Conservation (phyloP, 2,888 invertebrate species). For the Epicampocera succincta region DNA sequence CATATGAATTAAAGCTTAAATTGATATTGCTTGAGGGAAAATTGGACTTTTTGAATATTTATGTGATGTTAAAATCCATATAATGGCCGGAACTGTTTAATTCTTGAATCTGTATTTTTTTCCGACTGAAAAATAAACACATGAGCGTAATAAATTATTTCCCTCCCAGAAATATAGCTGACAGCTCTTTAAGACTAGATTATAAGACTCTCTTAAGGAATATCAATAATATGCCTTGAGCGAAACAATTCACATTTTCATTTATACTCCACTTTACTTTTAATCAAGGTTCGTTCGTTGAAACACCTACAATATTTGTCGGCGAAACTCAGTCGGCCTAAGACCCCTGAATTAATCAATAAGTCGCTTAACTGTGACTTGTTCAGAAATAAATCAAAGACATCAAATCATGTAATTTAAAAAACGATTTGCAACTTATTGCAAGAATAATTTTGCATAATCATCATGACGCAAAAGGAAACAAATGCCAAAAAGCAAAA, state of each 20-base stretch:
- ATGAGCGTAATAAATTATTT: too few relatives aligned
- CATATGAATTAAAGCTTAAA: too few relatives aligned
- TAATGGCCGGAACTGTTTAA: too few relatives aligned
- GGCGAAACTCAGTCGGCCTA: neutral
- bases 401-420: slow-evolving; percentile 54
- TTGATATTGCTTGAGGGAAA: too few relatives aligned
- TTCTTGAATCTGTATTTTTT: too few relatives aligned
- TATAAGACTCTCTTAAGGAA: too few relatives aligned
- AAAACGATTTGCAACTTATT: slow-evolving; percentile 45
- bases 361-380: slow-evolving; percentile 24
- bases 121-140: too few relatives aligned
- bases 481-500: slow-evolving; percentile 31
- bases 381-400: slow-evolving; percentile 17
- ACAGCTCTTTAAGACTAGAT: too few relatives aligned
- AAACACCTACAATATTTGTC: slow-evolving; percentile 30
- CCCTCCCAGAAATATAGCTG: too few relatives aligned
- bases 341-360: slow-evolving; percentile 53
- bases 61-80: too few relatives aligned
- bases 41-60: too few relatives aligned
- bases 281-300: neutral
- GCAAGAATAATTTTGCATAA: slow-evolving; percentile 67
- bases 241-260: neutral
- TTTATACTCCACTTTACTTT: slow-evolving; percentile 5
- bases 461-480: slow-evolving; percentile 53
- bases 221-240: too few relatives aligned